Evolutionary conservation across 2,797 vertebrate species (phyloP).

Genomic region (Uromys caudimaculatus): DNA sequence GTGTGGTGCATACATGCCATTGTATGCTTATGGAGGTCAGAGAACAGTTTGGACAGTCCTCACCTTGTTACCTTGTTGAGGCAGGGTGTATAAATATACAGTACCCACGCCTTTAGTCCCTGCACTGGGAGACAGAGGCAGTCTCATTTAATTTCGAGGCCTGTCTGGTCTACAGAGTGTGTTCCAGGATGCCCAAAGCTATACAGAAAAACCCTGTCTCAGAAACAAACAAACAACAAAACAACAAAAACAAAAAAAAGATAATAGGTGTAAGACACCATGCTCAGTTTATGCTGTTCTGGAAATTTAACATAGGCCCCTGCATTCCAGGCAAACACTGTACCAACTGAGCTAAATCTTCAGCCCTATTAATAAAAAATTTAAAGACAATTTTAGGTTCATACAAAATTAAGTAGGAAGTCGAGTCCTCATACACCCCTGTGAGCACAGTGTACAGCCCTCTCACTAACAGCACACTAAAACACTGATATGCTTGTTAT

Average conservation of each 20-base stretch:
- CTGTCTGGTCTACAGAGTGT: not conserved
- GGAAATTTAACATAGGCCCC: not conserved
- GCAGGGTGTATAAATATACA: not conserved
- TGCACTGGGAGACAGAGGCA: not conserved
- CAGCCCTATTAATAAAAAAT: not conserved
- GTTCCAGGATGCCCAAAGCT: not conserved
- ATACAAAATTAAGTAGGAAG: slow-evolving; percentile 53
- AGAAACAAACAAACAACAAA: not conserved
- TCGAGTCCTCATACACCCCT: not conserved
- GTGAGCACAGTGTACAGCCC: not conserved
- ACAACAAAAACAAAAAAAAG: not conserved
- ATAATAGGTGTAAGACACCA: not conserved
- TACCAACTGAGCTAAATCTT: not conserved
- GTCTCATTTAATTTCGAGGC: not conserved
- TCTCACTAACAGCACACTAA: not conserved
- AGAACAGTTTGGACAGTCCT: not conserved
- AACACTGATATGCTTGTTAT: not conserved
- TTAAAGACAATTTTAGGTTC: slow-evolving; percentile 59
- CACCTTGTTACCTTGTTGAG: not conserved
- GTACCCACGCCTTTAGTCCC: not conserved
- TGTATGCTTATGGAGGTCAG: too few species aligned
- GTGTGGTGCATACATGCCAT: not conserved
- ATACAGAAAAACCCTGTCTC: not conserved
- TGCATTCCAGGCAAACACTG: not conserved
- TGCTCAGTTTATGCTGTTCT: not conserved